Percentiles rank a stretch among this genome's conserved stretches.
These are phyloP conservation scores for Lasioglossum oenotherae DNA, from an alignment of 2,888 invertebrate genomes.

Conservation along the genomic window DNA sequence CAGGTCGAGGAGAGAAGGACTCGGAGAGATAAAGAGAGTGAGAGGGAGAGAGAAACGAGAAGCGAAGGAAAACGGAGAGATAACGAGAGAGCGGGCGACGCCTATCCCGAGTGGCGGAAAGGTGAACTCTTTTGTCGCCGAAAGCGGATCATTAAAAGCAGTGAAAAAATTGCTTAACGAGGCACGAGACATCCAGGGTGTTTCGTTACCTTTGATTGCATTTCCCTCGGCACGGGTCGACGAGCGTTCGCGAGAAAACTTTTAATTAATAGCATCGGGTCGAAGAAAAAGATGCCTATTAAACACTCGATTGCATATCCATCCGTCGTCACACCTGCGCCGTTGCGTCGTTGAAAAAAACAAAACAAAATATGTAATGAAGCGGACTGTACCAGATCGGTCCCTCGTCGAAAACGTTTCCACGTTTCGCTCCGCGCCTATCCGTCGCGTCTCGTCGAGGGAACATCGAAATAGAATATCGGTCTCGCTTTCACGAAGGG, in stretches of 20 bases:
- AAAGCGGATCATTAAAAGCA: constrained; percentile 56
- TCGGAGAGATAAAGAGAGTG: not conserved
- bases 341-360: too few species aligned
- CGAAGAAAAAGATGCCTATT: constrained; percentile 26
- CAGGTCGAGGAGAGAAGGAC: not conserved
- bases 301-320: constrained; percentile 23
- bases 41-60: too few species aligned
- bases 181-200: constrained; percentile 56
- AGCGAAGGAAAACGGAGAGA: not conserved
- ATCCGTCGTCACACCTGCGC: not conserved
- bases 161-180: constrained; percentile 64
- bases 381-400: not conserved
- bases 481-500: not conserved
- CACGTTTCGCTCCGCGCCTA: not conserved
- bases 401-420: not conserved
- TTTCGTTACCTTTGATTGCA: constrained; percentile 65
- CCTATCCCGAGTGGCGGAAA: constrained; percentile 2
- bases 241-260: constrained; percentile 54
- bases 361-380: not conserved
- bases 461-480: not conserved
- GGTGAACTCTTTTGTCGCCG: constrained; percentile 38
- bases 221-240: constrained; percentile 34
- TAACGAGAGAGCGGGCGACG: not conserved
- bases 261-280: constrained; percentile 67
- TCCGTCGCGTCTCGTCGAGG: too few species aligned